Percentiles rank a stretch among this genome's conserved stretches.
phyloP scores from a whole-genome alignment of 2,888 invertebrate genomes.

The Cerceris ruficornis region DNA sequence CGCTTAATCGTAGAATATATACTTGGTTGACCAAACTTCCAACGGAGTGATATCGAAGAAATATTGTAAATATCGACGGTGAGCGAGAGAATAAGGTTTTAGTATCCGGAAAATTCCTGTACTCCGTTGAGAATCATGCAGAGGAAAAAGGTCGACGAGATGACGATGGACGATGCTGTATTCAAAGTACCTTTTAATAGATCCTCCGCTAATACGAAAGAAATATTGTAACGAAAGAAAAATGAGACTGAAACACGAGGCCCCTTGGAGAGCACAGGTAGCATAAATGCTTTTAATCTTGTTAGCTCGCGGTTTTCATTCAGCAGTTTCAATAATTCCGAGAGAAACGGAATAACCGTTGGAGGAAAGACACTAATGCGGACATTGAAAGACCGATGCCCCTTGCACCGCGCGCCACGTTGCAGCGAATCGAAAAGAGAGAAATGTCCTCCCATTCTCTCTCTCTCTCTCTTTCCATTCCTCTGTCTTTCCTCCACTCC shows the following conservation, averaged over 20 bases:
- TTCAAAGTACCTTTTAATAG: too few relatives aligned
- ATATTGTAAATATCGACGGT: too few relatives aligned
- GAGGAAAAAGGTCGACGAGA: too few relatives aligned
- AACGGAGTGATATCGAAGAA: too few relatives aligned
- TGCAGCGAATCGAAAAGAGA: conserved; percentile 6
- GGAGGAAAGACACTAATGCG: conserved; percentile 28
- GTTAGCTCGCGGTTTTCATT: neutral
- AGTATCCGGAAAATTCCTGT: too few relatives aligned
- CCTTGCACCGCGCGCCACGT: neutral
- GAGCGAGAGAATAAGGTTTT: too few relatives aligned
- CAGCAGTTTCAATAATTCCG: conserved; percentile 18
- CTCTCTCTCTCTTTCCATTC: conserved; percentile 14
- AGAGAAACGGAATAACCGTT: conserved; percentile 17
- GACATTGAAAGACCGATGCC: conserved; percentile 31
- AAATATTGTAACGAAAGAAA: too few relatives aligned
- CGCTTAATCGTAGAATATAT: too few relatives aligned
- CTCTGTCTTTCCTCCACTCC: neutral
- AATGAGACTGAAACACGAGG: neutral
- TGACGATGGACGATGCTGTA: too few relatives aligned
- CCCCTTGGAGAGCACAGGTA: neutral
- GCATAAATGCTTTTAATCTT: neutral
- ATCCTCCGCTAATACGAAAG: too few relatives aligned
- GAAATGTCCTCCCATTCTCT: conserved; percentile 4
- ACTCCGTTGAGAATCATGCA: too few relatives aligned
- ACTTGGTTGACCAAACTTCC: too few relatives aligned